Evolutionary conservation across 2,113 vertebrate species (phyloP).

Genomic region (Hypomesus transpacificus): DNA sequence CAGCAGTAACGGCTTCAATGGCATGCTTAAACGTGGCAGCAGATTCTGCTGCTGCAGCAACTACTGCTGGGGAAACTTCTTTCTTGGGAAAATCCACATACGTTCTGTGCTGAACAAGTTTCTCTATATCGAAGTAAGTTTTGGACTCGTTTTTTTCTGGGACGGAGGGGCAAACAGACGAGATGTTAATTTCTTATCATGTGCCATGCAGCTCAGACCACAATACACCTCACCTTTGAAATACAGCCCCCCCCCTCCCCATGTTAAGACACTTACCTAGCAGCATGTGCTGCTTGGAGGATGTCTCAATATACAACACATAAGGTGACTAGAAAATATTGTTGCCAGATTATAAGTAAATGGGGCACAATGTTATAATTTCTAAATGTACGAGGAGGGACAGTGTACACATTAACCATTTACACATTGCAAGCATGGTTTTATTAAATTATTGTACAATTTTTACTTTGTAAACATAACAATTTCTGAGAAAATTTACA

Average conservation of each 20-base stretch:
- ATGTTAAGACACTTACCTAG: conserved; percentile 3
- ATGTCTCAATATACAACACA: neutral
- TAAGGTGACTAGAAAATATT: neutral
- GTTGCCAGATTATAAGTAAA: neutral
- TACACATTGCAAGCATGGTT: no score
- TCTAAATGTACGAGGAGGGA: neutral
- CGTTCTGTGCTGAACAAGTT: conserved; percentile 65
- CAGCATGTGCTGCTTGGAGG: neutral
- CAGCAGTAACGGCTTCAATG: neutral
- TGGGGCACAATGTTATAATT: neutral
- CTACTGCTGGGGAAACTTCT: conserved; percentile 17
- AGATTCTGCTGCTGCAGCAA: conserved; percentile 15
- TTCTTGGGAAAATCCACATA: conserved; percentile 50
- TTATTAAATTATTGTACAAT: no score
- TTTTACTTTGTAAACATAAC: no score
- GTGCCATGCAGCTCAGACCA: neutral
- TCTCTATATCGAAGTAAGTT: conserved; percentile 70
- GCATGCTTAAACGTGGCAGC: conserved; percentile 6
- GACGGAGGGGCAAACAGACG: conserved; percentile 48
- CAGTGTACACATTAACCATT: no score
- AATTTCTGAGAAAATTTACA: no score
- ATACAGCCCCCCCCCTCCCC: neutral
- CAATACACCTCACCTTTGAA: neutral
- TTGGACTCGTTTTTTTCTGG: conserved; percentile 58
- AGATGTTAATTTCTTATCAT: conserved; percentile 34